Evolutionary conservation across 1,140 invertebrate species (phyloP), one percentile per base, ranked within the genome.

Genomic region (Mesaphorura yosii): DNA sequence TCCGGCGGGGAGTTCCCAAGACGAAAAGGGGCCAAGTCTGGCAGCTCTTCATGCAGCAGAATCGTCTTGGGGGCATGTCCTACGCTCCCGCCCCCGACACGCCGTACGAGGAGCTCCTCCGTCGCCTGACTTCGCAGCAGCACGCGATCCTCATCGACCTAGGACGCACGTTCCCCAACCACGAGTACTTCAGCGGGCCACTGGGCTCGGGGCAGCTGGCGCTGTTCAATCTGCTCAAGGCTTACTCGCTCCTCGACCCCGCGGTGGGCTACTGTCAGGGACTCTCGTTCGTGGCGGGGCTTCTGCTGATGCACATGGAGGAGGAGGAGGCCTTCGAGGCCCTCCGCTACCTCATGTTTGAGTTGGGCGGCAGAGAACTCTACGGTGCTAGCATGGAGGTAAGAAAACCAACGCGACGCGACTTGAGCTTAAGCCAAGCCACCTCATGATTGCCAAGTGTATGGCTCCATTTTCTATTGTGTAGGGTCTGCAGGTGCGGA

Each of bases 211-310:
- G 92, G 0, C 92, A 96, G 68, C 71, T 96, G 50, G 83, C 88
- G 0, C 71, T 98, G 1, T 97, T 94, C 68, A 96, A 96, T 73
- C 70, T 96, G 6, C 72, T 97, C 0, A 96, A 97, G 71, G 92
- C 93, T 0, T 97, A 96, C 68, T 95, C 91, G 1, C 73, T 98
- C 6, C 68, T 94, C 7, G 93, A 98, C 69, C 81, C 83, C 14
- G 88, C 95, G 68, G 84, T 97, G 5, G 91, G 90, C 0, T 97
- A 97, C 71, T 92, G 89, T 62, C 92, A 97, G 70, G 93, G 93
- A 0, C 75, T 96, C 3, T 91, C 88, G 65, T 97, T 96, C 66
- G 87, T 97, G 15, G 91, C 88, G 57, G 92, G 90, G 10, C 80
- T 96, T 3, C 72, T 97, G 2, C 73, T 97, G 2, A 75, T 96